A percentile compares a stretch with the other conserved stretches of the same genome.
Evolutionary conservation across 2,888 invertebrate species (phyloP).

Genomic region (Parnassius glacialis): DNA sequence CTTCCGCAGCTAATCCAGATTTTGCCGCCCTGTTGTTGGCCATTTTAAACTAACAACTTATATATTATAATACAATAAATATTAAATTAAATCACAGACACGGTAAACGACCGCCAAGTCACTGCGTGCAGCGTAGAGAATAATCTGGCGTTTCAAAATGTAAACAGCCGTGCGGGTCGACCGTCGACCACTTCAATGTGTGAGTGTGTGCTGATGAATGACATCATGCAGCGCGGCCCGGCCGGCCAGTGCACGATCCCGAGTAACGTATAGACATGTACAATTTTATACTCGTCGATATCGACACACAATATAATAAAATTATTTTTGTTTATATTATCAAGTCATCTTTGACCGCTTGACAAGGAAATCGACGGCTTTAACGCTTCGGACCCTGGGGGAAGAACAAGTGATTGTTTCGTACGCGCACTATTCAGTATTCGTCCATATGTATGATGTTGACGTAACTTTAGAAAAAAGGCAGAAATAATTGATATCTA

Average conservation of each 20-base stretch:
- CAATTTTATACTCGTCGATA: conserved; percentile 21
- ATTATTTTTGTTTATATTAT: too few relatives aligned
- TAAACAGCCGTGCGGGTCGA: conserved; percentile 67
- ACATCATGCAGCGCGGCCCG: conserved; percentile 65
- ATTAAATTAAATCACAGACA: conserved; percentile 72
- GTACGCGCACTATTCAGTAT: too few relatives aligned
- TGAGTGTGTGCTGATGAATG: conserved; percentile 76
- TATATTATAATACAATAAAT: conserved; percentile 41
- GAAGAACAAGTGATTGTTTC: too few relatives aligned
- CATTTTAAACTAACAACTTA: conserved; percentile 78
- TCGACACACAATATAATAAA: background rate
- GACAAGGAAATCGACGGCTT: too few relatives aligned
- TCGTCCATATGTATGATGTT: too few relatives aligned
- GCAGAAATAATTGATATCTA: too few relatives aligned
- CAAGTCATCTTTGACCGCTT: too few relatives aligned
- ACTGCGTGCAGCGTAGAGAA: conserved; percentile 50
- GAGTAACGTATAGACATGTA: conserved; percentile 27
- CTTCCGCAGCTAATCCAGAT: conserved; percentile 97
- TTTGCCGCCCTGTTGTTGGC: conserved; percentile 92
- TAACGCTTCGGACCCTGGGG: too few relatives aligned
- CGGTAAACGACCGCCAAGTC: conserved; percentile 64
- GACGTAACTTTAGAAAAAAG: too few relatives aligned
- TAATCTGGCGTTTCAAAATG: conserved; percentile 47
- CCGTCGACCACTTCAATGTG: conserved; percentile 61
- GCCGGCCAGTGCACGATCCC: conserved; percentile 48